Evolutionary conservation across 1,140 invertebrate species (phyloP).

Genomic region (Archegozetes longisetosus): DNA sequence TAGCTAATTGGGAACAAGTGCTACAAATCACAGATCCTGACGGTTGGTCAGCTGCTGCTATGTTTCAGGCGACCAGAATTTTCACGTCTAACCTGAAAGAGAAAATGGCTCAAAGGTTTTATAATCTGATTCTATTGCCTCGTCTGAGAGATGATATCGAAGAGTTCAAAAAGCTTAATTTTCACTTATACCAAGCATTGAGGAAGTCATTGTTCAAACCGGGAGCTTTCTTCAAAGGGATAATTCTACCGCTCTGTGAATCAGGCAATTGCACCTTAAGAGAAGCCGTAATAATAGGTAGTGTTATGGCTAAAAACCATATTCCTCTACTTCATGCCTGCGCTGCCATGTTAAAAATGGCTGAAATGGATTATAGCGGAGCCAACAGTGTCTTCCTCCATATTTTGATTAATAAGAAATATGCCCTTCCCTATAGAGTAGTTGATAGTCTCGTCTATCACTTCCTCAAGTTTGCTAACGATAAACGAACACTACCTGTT

Average conservation of each 20-base stretch:
- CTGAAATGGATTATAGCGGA: slow-evolving; percentile 95
- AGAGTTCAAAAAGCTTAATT: slow-evolving; percentile 90
- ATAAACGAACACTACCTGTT: slow-evolving; percentile 69
- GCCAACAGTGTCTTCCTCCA: slow-evolving; percentile 90
- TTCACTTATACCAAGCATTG: slow-evolving; percentile 87
- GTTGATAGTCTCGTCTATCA: slow-evolving; percentile 91
- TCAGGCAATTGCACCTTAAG: slow-evolving; percentile 62
- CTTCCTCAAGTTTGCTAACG: slow-evolving; percentile 70
- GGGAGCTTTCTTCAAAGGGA: slow-evolving; percentile 97
- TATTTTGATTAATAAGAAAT: slow-evolving; percentile 93
- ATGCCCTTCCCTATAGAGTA: slow-evolving; percentile 87
- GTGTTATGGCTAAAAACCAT: slow-evolving; percentile 73
- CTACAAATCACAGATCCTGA: slow-evolving; percentile 59
- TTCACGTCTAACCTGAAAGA: slow-evolving; percentile 92
- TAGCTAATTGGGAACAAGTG: slow-evolving; percentile 82
- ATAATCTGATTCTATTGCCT: slow-evolving; percentile 79
- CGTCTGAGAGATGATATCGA: slow-evolving; percentile 83
- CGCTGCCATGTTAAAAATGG: slow-evolving; percentile 84
- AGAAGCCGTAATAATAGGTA: slow-evolving; percentile 88
- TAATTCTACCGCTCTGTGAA: slow-evolving; percentile 74
- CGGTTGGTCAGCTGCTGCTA: slow-evolving; percentile 65
- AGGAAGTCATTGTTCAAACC: slow-evolving; percentile 90
- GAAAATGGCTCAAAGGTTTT: slow-evolving; percentile 89
- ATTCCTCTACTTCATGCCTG: slow-evolving; percentile 93
- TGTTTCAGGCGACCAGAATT: slow-evolving; percentile 85